Base-by-base conservation (phyloP, 2,888 invertebrate species). In the Microchrysa polita region DNA sequence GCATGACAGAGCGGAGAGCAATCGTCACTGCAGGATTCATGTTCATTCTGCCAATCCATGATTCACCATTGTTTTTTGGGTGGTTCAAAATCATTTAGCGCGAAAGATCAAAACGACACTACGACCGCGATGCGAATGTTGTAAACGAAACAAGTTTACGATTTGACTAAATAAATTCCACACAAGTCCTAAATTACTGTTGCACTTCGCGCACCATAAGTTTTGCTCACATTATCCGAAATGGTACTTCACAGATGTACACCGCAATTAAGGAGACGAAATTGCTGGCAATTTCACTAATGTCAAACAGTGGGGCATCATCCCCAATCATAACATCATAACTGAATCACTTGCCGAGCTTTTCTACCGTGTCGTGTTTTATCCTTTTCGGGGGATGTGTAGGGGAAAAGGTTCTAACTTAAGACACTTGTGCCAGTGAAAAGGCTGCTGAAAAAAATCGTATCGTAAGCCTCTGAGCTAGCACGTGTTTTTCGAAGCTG, bases 261-360 rank as follows among this genome's bases (percentile, higher is more conserved):
- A 69, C 69, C 69, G 69, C 69, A 69, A 69, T 69, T 69, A 69
- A 69, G 69, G 69, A 69, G 69, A 22, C 69, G 55, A 55, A 69
- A 69, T 69, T 69, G 55, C 69, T 20, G 18, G 69, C 69, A 69
- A 69, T 69, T 69, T 55, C 57, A 69, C 40, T 69, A 69, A 69
- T 69, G 55, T 69, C 55, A 55, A 57, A n/a, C 55, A 57, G 69
- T 18, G 27, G 69, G 69, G 18, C 57, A 69, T 27, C 69, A 65
- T 69, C 69, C 67, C 53, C 69, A 69, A 69, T 69, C 69, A 69
- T 53, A 69, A 53, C 27, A 42, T 65, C 65, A 65, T 65, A 65
- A 65, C 65, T 65, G 65, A 65, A 65, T 65, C 65, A 48, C 16
- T 65, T 65, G 48, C 42, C 34, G 44, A 14, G 65, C 18, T 65